phyloP scores from a whole-genome alignment of 2,888 invertebrate species.

The Ennomos erosarius region DNA sequence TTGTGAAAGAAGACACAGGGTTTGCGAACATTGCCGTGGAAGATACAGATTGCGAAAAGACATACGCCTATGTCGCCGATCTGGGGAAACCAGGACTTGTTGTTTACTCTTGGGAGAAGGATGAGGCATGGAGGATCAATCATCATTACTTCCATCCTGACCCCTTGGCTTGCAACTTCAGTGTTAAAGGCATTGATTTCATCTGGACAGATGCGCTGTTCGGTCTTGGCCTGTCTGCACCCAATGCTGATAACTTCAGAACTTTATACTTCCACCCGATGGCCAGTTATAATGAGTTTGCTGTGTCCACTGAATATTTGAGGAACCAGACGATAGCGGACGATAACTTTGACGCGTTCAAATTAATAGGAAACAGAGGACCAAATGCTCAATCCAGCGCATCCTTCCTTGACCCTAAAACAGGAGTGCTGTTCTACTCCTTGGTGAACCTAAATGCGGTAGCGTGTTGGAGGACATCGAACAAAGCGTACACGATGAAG shows the following conservation, averaged over 20 bases:
- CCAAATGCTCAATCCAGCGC: slow-evolving; percentile 90
- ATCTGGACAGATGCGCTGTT: slow-evolving; percentile 92
- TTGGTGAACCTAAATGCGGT: slow-evolving; percentile 91
- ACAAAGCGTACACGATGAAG: slow-evolving; percentile 87
- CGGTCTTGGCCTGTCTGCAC: slow-evolving; percentile 89
- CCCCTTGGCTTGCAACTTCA: slow-evolving; percentile 90
- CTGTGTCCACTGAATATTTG: slow-evolving; percentile 89
- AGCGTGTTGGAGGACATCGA: slow-evolving; percentile 91
- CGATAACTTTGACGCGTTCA: slow-evolving; percentile 87
- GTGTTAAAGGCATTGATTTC: slow-evolving; percentile 88
- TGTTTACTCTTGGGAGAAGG: slow-evolving; percentile 90
- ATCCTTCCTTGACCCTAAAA: slow-evolving; percentile 89
- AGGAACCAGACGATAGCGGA: slow-evolving; percentile 85
- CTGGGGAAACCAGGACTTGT: slow-evolving; percentile 88
- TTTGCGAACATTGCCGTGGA: slow-evolving; percentile 92
- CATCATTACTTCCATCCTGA: slow-evolving; percentile 90
- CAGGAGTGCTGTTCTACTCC: slow-evolving; percentile 90
- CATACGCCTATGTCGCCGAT: slow-evolving; percentile 90
- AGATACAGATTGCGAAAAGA: slow-evolving; percentile 89
- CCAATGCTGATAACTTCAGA: slow-evolving; percentile 87
- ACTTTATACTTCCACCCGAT: slow-evolving; percentile 93
- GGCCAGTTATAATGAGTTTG: slow-evolving; percentile 90
- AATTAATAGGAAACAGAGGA: slow-evolving; percentile 88
- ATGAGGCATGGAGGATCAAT: slow-evolving; percentile 90
- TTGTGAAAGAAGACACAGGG: slow-evolving; percentile 87